Percentiles rank a stretch among this genome's conserved stretches.
phyloP scores from a whole-genome alignment of 2,888 invertebrate species.

The Lacanobia wlatinum region DNA sequence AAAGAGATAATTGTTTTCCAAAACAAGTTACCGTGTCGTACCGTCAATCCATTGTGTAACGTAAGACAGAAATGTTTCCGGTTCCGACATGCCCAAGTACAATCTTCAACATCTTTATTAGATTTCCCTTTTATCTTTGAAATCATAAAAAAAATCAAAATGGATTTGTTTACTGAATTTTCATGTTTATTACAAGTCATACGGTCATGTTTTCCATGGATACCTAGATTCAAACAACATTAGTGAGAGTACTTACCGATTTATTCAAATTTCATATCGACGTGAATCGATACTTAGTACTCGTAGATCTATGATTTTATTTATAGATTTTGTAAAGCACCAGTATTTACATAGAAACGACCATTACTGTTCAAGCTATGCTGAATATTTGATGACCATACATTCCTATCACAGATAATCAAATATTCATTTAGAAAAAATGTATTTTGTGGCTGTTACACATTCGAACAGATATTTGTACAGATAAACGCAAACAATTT shows the following conservation, averaged over 20 bases:
- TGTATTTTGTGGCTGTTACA: neutral
- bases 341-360: slow-evolving; percentile 40
- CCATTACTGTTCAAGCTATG: slow-evolving; percentile 39
- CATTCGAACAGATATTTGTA: slow-evolving; percentile 6
- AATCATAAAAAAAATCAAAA: slow-evolving; percentile 15
- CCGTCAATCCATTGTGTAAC: slow-evolving; percentile 4
- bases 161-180: slow-evolving; percentile 10
- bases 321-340: slow-evolving; percentile 32
- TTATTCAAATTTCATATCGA: slow-evolving; percentile 39
- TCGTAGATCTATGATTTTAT: slow-evolving; percentile 39
- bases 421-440: slow-evolving; percentile 21
- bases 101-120: slow-evolving; percentile 53
- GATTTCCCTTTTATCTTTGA: slow-evolving; percentile 31
- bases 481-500: slow-evolving; percentile 46
- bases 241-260: slow-evolving; percentile 27
- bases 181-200: slow-evolving; percentile 28
- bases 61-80: slow-evolving; percentile 30
- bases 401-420: slow-evolving; percentile 15
- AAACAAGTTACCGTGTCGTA: neutral
- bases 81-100: slow-evolving; percentile 14
- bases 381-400: slow-evolving; percentile 42
- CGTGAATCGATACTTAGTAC: slow-evolving; percentile 34
- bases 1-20: slow-evolving; percentile 4
- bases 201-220: slow-evolving; percentile 17
- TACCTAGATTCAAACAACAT: slow-evolving; percentile 31